Base-by-base conservation (phyloP, 2,797 vertebrate genomes). In the Bucorvus abyssinicus region DNA sequence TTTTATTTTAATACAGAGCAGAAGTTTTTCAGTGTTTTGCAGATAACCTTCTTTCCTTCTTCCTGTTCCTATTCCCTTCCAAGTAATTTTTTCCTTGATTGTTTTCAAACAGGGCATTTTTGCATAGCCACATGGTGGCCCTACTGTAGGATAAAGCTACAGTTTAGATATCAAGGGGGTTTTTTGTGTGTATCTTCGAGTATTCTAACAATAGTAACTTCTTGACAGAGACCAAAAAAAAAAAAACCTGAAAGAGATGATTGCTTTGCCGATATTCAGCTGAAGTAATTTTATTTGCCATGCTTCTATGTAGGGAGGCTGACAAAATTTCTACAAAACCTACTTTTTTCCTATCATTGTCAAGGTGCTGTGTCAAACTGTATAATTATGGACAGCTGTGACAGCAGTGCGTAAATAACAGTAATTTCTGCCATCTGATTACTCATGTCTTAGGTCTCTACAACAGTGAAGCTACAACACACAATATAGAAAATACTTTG, bases 341-440 rank as follows among this genome's bases (percentile, higher is more conserved):
- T 61, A 18, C 14, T 45, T 92, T 95, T 71, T 80, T 59, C 70
- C 61, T 84, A 14, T 94, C 75, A 64, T 91, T 89, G 89, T 88
- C 84, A 80, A 84, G 76, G 85, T 91, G 73, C 73, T 90, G 38
- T 89, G 91, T 95, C 92, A 96, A 78, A 74, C 68, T 91, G 44
- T 67, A 42, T 91, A 94, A 91, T 96, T 95, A 84, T 29, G 80
- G 74, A 94, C 71, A 95, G 55, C 87, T 91, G 73, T 92, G 91
- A 77, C 89, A 95, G 71, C 45, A 88, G 50, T 65, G 63, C 1
- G 7, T 70, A 95, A 96, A 94, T 94, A 93, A 88, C 60, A 80
- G 78, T 89, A 84, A 90, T 92, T 94, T 86, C 93, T 95, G 78
- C 50, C 85, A 82, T 84, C 65, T 87, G 77, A 91, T 93, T 92